These are phyloP conservation scores for Prunella himalayana DNA, from an alignment of 2,113 vertebrate genomes.

Conservation along the genomic window DNA sequence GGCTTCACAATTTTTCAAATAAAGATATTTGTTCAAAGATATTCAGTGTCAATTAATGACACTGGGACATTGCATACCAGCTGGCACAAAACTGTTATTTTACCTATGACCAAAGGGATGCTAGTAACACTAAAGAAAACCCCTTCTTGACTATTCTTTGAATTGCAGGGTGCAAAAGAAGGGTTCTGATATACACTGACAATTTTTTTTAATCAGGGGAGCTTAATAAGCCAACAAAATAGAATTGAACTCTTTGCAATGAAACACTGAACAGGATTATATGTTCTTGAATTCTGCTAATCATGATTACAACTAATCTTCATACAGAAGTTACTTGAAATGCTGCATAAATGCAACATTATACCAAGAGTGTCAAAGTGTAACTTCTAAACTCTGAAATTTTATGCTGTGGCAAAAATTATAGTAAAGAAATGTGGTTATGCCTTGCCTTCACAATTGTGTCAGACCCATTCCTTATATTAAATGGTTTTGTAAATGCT, in stretches of 20 bases:
- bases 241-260: background rate
- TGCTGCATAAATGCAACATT: background rate
- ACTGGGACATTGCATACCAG: background rate
- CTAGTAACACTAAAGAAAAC: background rate
- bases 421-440: background rate
- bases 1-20: background rate
- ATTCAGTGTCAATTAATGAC: background rate
- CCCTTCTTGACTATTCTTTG: background rate
- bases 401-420: background rate
- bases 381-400: background rate
- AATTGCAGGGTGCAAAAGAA: background rate
- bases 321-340: background rate
- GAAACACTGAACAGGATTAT: background rate
- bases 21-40: background rate
- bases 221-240: background rate
- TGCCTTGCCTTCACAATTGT: background rate
- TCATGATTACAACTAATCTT: background rate
- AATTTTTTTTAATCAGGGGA: background rate
- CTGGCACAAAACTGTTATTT: background rate
- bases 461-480: background rate
- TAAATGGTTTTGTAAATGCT: background rate
- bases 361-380: background rate
- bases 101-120: background rate
- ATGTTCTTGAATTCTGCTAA: background rate
- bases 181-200: background rate